Conservation (phyloP, 37 sponge, comb jelly and placozoan species). For the Bolinopsis microptera region DNA sequence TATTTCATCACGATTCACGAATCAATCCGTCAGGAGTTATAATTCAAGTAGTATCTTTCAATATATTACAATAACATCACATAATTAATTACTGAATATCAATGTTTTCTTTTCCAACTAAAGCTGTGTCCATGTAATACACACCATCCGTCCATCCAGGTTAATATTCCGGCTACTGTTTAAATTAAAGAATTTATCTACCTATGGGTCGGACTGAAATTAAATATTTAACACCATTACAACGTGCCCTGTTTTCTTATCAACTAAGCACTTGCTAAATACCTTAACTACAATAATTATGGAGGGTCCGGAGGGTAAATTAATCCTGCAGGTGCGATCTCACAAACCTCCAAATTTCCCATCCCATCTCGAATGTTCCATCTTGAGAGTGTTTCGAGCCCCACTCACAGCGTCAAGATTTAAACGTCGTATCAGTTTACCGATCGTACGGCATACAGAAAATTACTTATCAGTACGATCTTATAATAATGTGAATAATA, state of each 20-base stretch:
- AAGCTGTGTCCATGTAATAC: no score
- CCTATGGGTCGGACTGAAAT: neutral
- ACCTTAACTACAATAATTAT: neutral
- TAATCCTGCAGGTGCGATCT: neutral
- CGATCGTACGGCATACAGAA: neutral
- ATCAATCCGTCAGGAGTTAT: no score
- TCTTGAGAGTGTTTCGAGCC: neutral
- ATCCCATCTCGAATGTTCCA: neutral
- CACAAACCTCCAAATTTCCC: neutral
- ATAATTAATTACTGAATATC: no score
- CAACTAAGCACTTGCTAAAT: neutral
- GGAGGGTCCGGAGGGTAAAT: neutral
- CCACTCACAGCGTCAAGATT: neutral
- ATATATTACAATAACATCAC: no score
- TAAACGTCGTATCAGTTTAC: neutral
- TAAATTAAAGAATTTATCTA: neutral
- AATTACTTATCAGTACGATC: neutral
- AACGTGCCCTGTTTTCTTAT: neutral
- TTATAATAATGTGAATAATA: neutral
- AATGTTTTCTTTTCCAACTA: no score
- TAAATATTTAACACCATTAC: neutral
- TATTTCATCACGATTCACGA: no score
- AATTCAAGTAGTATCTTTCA: no score
- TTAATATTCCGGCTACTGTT: neutral
- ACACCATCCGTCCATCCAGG: no score